These are phyloP conservation scores for Amphibalanus amphitrite DNA, from an alignment of 1,140 invertebrate genomes.

Conservation along the genomic window DNA sequence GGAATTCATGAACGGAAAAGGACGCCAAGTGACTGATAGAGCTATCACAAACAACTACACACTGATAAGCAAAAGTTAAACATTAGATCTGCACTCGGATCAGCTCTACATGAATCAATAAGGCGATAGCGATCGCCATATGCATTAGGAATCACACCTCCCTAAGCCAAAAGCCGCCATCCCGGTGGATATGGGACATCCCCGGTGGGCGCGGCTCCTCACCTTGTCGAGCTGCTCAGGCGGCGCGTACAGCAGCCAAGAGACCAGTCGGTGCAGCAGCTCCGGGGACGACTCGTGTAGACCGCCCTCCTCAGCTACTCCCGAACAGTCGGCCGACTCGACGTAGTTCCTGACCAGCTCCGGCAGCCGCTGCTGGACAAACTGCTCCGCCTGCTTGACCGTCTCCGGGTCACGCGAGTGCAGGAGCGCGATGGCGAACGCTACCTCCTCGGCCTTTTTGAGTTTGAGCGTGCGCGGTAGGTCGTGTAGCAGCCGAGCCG, in stretches of 20 bases:
- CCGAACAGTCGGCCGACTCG: conserved; percentile 40
- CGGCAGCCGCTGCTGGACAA: conserved; percentile 61
- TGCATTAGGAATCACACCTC: too few species aligned
- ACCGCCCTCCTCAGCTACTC: conserved; percentile 41
- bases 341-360: conserved; percentile 67
- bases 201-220: background rate
- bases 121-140: too few species aligned
- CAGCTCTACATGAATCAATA: too few species aligned
- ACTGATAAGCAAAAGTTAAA: too few species aligned
- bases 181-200: too few species aligned
- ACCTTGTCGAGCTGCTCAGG: conserved; percentile 31
- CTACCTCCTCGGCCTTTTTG: conserved; percentile 70
- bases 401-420: conserved; percentile 60
- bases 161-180: too few species aligned
- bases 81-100: too few species aligned
- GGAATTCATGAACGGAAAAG: too few species aligned
- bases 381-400: conserved; percentile 46
- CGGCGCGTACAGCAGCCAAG: conserved; percentile 33
- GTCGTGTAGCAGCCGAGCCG: conserved; percentile 52
- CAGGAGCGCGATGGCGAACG: conserved; percentile 62
- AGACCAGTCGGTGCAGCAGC: conserved; percentile 64
- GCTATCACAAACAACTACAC: too few species aligned
- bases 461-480: conserved; percentile 66
- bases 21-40: too few species aligned
- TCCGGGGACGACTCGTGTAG: conserved; percentile 73